Base-by-base conservation (phyloP, 2,113 vertebrate species). In the Acinonyx jubatus region DNA sequence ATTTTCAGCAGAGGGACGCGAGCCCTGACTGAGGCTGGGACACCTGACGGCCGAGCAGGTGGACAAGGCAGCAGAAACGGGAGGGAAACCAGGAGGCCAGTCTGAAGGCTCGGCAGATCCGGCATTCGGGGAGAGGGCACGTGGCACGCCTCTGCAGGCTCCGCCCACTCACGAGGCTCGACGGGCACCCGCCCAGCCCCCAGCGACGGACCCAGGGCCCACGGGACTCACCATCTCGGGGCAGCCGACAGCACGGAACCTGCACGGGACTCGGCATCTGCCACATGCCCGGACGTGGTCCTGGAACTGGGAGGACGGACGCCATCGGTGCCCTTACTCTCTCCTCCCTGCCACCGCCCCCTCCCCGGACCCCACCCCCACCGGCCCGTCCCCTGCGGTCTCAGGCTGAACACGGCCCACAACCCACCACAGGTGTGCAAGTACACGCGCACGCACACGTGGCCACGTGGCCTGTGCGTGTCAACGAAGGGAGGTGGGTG, bases 171-270 rank as follows among this genome's bases (percentile, higher is more conserved):
- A 4, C 3, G 19, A 1, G 7, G 36, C 9, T 23, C 9, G 9
- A 74, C 2, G 57, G 23, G 14, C 18, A 36, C 23, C 21, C 45
- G 18, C 21, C 36, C 31, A 13, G 36, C 8, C 38, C n/a, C 4
- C 45, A 8, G 45, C 45, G 45, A 36, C 10, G n/a, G 7, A 29
- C 12, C 31, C 23, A 18, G 1, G 27, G 74, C 74, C 74, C 9
- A 27, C 7, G 27, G 74, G 11, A 96, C 99, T 99, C 97, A 99
- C 99, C 98, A 98, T 89, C 74, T 99, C 98, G 0, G 97, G 97
- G 95, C 99, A 99, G 98, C 99, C 99, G 0, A 99, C 98, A 3
- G 98, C 96, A 3, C 97, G 98, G 85, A 99, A 99, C 1, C 99
- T 99, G 97, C 99, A 99, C 0, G 99, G 98, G 12, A 98, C 98